These are phyloP conservation scores for Thymelicus sylvestris DNA, from an alignment of 2,888 invertebrate genomes.

Conservation along the genomic window DNA sequence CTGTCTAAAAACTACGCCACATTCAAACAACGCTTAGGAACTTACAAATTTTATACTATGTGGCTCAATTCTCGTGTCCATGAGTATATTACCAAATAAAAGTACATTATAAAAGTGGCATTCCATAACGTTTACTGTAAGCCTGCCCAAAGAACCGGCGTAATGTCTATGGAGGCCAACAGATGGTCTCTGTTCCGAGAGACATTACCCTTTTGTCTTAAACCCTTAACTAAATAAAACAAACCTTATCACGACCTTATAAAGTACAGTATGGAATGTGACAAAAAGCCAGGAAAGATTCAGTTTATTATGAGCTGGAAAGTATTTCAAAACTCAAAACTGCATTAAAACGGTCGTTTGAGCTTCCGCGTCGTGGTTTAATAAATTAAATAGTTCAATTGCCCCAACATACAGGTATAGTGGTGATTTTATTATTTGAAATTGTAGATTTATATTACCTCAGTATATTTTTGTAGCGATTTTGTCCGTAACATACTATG, in stretches of 20 bases:
- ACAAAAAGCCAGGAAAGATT: constrained; percentile 25
- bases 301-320: constrained; percentile 54
- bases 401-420: constrained; percentile 14
- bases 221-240: constrained; percentile 45
- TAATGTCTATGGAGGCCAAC: constrained; percentile 75
- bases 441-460: too few relatives aligned
- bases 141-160: constrained; percentile 61
- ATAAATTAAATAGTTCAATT: constrained; percentile 36
- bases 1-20: too few relatives aligned
- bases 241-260: constrained; percentile 8
- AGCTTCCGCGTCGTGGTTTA: constrained; percentile 29
- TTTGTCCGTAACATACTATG: too few relatives aligned
- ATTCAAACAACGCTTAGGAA: too few relatives aligned
- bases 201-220: constrained; percentile 76
- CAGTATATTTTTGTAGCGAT: too few relatives aligned
- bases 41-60: too few relatives aligned
- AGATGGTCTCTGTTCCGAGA: constrained; percentile 71
- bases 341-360: constrained; percentile 48
- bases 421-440: too few relatives aligned
- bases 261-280: neutral
- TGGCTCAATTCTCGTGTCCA: too few relatives aligned
- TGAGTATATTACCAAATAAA: too few relatives aligned
- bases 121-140: constrained; percentile 52
- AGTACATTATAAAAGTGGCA: constrained; percentile 33
- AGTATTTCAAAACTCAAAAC: constrained; percentile 70